Percentiles rank a stretch among this genome's conserved stretches.
phyloP scores from a whole-genome alignment of 2,797 vertebrate genomes.

The Todus mexicanus region DNA sequence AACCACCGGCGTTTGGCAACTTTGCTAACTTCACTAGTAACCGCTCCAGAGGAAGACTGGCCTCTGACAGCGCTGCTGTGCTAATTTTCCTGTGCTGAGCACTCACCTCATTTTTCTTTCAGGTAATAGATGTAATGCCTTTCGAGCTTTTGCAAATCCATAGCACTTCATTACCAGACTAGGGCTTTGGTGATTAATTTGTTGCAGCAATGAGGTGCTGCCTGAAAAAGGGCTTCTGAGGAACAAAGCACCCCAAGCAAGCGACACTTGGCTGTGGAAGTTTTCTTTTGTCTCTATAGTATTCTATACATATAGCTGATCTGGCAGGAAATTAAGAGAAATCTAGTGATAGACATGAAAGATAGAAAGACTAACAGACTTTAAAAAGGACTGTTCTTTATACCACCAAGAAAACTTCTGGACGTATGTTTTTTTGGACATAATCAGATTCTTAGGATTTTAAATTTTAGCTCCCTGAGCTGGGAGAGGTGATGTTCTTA shows the following conservation, averaged over 20 bases:
- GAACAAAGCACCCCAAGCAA: not conserved
- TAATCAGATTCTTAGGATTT: not conserved
- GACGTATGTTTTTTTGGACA: not conserved
- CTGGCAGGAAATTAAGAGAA: not conserved
- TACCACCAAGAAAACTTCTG: not conserved
- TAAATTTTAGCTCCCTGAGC: not conserved
- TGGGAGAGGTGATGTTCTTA: not conserved
- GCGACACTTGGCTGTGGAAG: not conserved
- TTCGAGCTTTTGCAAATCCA: conserved; percentile 23
- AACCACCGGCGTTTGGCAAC: not conserved
- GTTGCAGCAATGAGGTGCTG: conserved; percentile 45
- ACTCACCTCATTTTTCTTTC: conserved; percentile 54
- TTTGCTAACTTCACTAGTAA: not conserved
- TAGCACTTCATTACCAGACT: conserved; percentile 60
- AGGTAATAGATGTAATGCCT: conserved; percentile 27
- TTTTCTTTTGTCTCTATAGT: not conserved
- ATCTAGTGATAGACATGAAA: not conserved
- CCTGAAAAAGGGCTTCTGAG: conserved; percentile 45
- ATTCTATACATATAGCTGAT: not conserved
- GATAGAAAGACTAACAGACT: not conserved
- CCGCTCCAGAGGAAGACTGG: not conserved
- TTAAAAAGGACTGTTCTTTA: not conserved
- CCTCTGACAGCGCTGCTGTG: not conserved
- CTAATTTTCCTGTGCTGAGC: conserved; percentile 20
- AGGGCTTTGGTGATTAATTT: conserved; percentile 47